Evolutionary conservation across 2,888 invertebrate genomes (phyloP), one percentile per base, ranked within the genome.

Genomic region (Orthosia cruda): DNA sequence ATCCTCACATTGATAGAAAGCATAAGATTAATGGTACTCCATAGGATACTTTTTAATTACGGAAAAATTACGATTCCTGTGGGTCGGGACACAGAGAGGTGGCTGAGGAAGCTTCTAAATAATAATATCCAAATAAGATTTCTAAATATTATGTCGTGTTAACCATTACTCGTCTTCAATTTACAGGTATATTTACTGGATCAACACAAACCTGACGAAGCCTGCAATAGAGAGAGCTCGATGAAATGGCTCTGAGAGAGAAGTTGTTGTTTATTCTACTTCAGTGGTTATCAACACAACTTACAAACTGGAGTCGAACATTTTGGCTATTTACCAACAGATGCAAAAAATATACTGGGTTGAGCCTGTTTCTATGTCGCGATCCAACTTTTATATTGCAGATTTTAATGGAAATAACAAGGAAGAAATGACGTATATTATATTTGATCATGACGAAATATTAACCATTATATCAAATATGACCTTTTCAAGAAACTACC

Each of bases 121-220:
- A 26, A 26, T 26, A 26, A 26, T 26, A 26, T 26, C 4, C 3
- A 26, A 26, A n/a, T 26, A 26, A 26, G 26, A 26, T 26, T 3
- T 26, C 26, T 26, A 26, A 26, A 26, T 26, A 26, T 26, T 26
- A 26, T 26, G 26, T 26, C 26, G 26, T 26, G 3, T 26, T 26
- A 26, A 26, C 26, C 4, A 3, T 26, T 77, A 47, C 4, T 18
- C 15, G 40, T 64, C 12, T 69, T 40, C 9, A 47, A 76, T 74
- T 95, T 96, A 49, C 92, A 98, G 98, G 68, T 97, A 97, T 81
- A 95, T 99, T 76, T 99, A 98, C 92, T 99, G 99, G 99, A 98
- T 98, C 11, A 99, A 99, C 93, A 97, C 97, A 87, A 97, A 98
- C 89, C 94, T 95, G 20, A 94, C 95, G 20, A 97, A 97, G 66